Evolutionary conservation across 2,113 vertebrate genomes (phyloP).

Genomic region (Serinus canaria): DNA sequence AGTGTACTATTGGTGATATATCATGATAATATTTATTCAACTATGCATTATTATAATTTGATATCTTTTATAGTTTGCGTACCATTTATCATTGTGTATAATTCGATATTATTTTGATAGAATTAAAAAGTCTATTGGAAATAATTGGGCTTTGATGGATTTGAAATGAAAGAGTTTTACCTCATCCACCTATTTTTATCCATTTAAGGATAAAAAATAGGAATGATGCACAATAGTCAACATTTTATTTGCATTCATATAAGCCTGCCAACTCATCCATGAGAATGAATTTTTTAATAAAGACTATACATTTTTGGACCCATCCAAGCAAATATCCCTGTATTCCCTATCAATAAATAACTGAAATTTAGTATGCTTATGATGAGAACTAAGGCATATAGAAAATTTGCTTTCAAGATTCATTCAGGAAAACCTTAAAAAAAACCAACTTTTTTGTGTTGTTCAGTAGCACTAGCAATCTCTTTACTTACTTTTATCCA

Average conservation of each 20-base stretch:
- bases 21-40: background rate
- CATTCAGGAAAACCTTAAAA: background rate
- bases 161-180: background rate
- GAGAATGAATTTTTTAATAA: background rate
- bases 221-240: background rate
- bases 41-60: background rate
- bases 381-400: background rate
- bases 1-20: background rate
- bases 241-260: background rate
- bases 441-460: background rate
- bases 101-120: background rate
- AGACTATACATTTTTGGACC: background rate
- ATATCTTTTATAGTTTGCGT: background rate
- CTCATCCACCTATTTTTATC: background rate
- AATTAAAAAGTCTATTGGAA: background rate
- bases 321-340: background rate
- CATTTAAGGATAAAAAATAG: background rate
- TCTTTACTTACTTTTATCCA: background rate
- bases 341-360: background rate
- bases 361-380: background rate
- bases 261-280: background rate
- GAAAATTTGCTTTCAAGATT: background rate
- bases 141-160: background rate
- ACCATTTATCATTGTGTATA: background rate
- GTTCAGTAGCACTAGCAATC: background rate